Percentiles rank a stretch among this genome's conserved stretches.
These are phyloP conservation scores for Wiebesia pumilae DNA, from an alignment of 1,140 invertebrate species.

Conservation along the genomic window DNA sequence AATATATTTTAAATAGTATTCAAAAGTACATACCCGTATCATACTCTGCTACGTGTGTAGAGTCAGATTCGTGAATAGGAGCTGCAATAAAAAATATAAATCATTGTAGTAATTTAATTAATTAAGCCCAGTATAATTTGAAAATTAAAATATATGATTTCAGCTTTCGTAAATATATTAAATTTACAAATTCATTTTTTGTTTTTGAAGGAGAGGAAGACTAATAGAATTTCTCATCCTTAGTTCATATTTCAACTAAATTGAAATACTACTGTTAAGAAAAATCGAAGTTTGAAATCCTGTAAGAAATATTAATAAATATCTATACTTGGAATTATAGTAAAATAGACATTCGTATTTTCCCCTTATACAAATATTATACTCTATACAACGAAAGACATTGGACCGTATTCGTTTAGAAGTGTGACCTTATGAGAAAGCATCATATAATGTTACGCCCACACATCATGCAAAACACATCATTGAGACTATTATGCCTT, in stretches of 20 bases:
- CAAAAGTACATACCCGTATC: constrained; percentile 62
- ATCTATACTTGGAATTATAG: constrained; percentile 69
- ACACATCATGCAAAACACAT: neutral
- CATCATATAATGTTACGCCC: neutral
- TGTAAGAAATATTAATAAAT: neutral
- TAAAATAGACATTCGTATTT: no score
- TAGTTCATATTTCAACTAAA: no score
- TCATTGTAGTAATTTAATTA: neutral
- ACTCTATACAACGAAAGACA: neutral
- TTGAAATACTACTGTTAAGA: neutral
- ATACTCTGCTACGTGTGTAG: constrained; percentile 71
- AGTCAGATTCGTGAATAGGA: constrained; percentile 71
- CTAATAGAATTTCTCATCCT: neutral
- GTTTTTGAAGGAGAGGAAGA: no score
- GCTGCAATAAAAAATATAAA: constrained; percentile 67
- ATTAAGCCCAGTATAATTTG: no score
- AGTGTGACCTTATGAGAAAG: neutral
- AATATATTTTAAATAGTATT: neutral
- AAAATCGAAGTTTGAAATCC: neutral
- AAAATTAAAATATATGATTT: no score
- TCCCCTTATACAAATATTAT: neutral
- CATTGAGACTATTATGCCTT: neutral
- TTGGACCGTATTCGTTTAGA: neutral
- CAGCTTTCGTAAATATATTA: no score
- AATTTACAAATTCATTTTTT: no score